A percentile compares a stretch with the other conserved stretches of the same genome.
These are phyloP conservation scores for Lapara coniferarum DNA, from an alignment of 2,888 invertebrate species.

Conservation along the genomic window DNA sequence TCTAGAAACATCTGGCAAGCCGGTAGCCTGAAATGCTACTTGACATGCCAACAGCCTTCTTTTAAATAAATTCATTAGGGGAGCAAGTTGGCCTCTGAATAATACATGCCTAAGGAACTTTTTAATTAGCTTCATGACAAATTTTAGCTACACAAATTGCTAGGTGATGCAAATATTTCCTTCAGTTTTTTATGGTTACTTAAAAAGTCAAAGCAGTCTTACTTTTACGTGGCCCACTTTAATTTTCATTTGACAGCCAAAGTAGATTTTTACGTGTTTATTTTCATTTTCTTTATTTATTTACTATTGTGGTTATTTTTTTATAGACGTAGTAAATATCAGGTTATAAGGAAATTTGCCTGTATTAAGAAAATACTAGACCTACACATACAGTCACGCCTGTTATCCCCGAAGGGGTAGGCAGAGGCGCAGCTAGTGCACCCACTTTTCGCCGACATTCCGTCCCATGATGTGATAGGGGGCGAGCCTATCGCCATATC, in stretches of 20 bases:
- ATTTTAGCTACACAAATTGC: constrained; percentile 22
- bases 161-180: neutral
- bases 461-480: no score
- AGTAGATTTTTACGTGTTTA: no score
- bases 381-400: no score
- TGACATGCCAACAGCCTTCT: constrained; percentile 5
- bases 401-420: no score
- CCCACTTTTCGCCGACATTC: no score
- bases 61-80: constrained; percentile 22
- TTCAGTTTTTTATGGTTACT: neutral
- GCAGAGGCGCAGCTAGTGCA: no score
- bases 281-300: neutral
- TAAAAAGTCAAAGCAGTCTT: neutral
- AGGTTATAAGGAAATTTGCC: no score
- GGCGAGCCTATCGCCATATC: no score
- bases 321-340: no score
- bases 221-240: neutral
- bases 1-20: neutral
- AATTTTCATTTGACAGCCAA: neutral
- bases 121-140: constrained; percentile 23
- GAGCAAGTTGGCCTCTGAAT: neutral
- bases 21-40: neutral
- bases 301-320: neutral
- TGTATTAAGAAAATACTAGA: no score
- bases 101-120: constrained; percentile 8